Conservation (phyloP, 2,113 vertebrate genomes). For the Propithecus coquereli region DNA sequence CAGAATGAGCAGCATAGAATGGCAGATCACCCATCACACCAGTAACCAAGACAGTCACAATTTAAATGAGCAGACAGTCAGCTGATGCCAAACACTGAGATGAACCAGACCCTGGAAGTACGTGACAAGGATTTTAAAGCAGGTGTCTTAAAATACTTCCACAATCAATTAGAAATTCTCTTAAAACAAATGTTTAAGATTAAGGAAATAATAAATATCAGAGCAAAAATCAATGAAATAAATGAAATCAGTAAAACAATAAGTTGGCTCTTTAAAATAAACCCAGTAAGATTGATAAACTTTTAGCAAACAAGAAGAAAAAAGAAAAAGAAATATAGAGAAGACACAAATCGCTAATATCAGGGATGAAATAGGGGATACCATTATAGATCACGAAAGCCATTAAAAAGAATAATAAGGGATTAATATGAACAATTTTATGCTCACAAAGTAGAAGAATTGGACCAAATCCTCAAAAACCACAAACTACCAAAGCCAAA, state of each 20-base stretch:
- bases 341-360: background rate
- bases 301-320: background rate
- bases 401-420: background rate
- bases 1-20: too few species aligned
- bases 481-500: background rate
- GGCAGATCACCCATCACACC: background rate
- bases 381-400: background rate
- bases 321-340: background rate
- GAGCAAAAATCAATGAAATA: background rate
- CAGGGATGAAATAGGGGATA: background rate
- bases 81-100: accelerated
- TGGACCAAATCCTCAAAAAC: background rate
- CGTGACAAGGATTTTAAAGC: background rate
- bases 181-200: too few species aligned
- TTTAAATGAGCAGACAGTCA: background rate
- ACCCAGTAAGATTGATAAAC: background rate
- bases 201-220: background rate
- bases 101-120: background rate
- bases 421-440: background rate
- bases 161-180: background rate
- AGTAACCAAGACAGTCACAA: background rate
- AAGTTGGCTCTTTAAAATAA: background rate
- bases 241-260: background rate
- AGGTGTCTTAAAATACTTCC: background rate
- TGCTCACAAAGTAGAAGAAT: background rate